phyloP scores from a whole-genome alignment of 2,888 invertebrate species.

The Gasteruption jaculator region DNA sequence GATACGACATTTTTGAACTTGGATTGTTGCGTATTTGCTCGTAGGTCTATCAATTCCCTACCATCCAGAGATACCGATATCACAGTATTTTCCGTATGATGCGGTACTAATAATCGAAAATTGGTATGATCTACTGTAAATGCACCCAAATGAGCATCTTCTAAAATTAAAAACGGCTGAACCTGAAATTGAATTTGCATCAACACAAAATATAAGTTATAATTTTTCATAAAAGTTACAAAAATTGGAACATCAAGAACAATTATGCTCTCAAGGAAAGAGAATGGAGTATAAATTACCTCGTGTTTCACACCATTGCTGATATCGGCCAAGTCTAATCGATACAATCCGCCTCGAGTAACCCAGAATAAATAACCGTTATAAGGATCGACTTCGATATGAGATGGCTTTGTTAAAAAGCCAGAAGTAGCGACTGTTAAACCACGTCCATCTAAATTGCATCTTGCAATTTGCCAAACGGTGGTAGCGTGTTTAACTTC shows the following conservation, averaged over 20 bases:
- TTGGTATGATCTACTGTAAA: constrained; percentile 81
- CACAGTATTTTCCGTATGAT: constrained; percentile 71
- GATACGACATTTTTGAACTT: constrained; percentile 72
- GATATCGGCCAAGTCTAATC: constrained; percentile 72
- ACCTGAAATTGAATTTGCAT: constrained; percentile 41
- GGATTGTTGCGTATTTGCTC: constrained; percentile 65
- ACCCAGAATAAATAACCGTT: constrained; percentile 90
- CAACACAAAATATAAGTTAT: no score
- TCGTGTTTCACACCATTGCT: constrained; percentile 71
- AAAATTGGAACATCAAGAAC: no score
- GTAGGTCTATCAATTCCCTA: constrained; percentile 67
- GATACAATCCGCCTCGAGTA: constrained; percentile 65
- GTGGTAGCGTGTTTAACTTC: constrained; percentile 59
- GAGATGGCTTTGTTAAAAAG: constrained; percentile 66
- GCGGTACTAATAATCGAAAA: constrained; percentile 73
- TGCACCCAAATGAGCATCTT: constrained; percentile 68
- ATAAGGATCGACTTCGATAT: constrained; percentile 86
- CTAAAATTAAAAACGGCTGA: constrained; percentile 62
- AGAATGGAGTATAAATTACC: no score
- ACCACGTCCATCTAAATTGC: constrained; percentile 69
- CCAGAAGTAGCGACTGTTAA: constrained; percentile 69
- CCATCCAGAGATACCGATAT: constrained; percentile 79
- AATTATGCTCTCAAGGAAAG: no score
- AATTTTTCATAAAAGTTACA: no score
- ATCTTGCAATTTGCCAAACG: constrained; percentile 72